Conservation (phyloP, 2,797 vertebrate species). For the Potorous gilbertii region DNA sequence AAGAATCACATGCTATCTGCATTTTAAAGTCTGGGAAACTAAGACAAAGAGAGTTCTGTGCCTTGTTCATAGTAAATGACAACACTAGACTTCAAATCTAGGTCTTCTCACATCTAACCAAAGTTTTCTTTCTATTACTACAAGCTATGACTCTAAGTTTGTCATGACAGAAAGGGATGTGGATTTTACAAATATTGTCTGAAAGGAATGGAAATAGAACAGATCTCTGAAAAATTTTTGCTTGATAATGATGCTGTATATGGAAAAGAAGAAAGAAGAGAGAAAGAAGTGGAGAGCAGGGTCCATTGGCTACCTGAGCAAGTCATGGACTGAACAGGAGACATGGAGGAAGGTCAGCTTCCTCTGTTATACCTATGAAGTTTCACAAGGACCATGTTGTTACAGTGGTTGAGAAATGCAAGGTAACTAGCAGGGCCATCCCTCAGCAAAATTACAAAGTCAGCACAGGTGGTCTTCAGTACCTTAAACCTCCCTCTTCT, state of each 20-base stretch:
- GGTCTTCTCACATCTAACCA: neutral
- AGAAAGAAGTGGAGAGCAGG: neutral
- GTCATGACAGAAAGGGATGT: neutral
- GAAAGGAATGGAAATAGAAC: neutral
- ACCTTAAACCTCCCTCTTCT: neutral
- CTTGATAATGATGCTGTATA: neutral
- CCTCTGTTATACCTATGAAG: neutral
- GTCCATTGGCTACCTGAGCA: neutral
- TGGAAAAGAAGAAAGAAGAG: neutral
- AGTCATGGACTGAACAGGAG: neutral
- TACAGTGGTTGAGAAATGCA: neutral
- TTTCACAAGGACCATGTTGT: fast-evolving
- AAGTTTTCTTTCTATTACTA: neutral
- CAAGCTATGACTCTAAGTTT: neutral
- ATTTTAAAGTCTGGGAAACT: neutral
- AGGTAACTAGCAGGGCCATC: neutral
- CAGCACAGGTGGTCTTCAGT: neutral
- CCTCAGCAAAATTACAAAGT: neutral
- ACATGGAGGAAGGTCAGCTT: neutral
- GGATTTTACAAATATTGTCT: neutral
- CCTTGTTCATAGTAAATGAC: neutral
- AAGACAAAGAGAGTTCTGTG: neutral
- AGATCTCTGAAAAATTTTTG: neutral
- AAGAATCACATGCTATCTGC: neutral
- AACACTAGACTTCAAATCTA: neutral